Base-by-base conservation (phyloP, 2,113 vertebrate genomes). In the Sus scrofa region DNA sequence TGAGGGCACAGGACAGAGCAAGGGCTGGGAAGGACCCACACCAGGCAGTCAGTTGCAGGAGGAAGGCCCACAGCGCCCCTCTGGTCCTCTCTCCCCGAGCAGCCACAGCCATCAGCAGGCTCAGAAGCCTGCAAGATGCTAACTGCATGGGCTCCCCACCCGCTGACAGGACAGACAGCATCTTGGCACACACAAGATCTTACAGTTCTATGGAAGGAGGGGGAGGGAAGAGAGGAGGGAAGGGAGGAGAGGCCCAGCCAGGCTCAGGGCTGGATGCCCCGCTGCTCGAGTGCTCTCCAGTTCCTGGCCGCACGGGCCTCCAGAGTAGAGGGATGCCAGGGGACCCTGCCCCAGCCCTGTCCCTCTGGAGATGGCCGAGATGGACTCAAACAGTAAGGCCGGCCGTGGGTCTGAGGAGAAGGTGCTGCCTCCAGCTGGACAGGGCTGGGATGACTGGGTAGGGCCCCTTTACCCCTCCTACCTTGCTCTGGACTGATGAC, bases 181-280 rank as follows among this genome's bases (percentile, higher is more conserved):
- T 87, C 90, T 77, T 37, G 68, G 93, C 90, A 96, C 92, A 97
- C 79, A 91, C 15, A 92, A 70, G 86, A 60, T 74, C 92, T 96
- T 62, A 86, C 62, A 34, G 84, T 3, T 90, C 92, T 91, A 90
- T 97, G 96, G 91, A 94, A 62, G 90, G 92, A 87, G 70, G 39
- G 20, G 77, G 7, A 56, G 83, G 68, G 26, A 15, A n/a, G 18
- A 15, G 2, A 32, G 71, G 20, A n/a, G 67, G 84, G 27, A 26
- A 81, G 65, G 88, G 37, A 96, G 89, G 84, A 95, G 94, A 92
- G 87, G 88, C 82, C 90, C 71, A 58, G 84, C 70, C 37, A 22
- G 24, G 14, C 44, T 19, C 0, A 24, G 37, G 7, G 52, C 2
- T 15, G 44, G 39, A 60, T 37, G 27, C 34, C 68, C 63, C 44